Evolutionary conservation across 1,140 invertebrate genomes (phyloP), one percentile per base, ranked within the genome.

Genomic region (Sweltsa coloradensis): DNA sequence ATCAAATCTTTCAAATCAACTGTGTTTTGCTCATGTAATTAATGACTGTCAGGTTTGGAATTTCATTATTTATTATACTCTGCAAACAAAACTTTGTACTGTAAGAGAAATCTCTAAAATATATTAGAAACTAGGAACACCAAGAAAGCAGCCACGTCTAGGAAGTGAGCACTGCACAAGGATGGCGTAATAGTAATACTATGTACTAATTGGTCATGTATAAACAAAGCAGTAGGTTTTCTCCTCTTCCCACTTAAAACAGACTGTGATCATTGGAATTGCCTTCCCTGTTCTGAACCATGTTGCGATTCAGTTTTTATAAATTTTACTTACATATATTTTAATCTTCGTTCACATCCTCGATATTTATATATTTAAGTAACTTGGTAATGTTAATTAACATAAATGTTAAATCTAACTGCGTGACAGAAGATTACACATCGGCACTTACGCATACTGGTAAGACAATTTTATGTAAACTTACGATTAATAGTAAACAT

Each of bases 201-300:
- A n/a, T n/a, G n/a, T n/a, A n/a, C n/a, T n/a, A n/a, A n/a, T n/a
- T n/a, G n/a, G n/a, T n/a, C n/a, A n/a, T n/a, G n/a, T n/a, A n/a
- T n/a, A n/a, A n/a, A n/a, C n/a, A n/a, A n/a, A n/a, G n/a, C n/a
- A n/a, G n/a, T n/a, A n/a, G n/a, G n/a, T n/a, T 44, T 26, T 27
- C 25, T 34, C 11, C n/a, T 34, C 41, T 39, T 50, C 48, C 48
- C 48, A 50, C 34, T n/a, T n/a, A 45, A 26, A 52, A 52, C 51
- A 50, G 51, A 49, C 51, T 52, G 51, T 52, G 51, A 52, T 52
- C 47, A 36, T 46, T 46, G 41, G 23, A 49, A 52, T 52, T 52
- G 51, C 51, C 51, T 52, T 52, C 51, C 47, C 47, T 39, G 3
- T 34, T 37, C 27, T 40, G 16, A 26, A 22, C 22, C 19, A 19